Conservation (phyloP, 1,140 invertebrate species). For the Drosophila parvula region DNA sequence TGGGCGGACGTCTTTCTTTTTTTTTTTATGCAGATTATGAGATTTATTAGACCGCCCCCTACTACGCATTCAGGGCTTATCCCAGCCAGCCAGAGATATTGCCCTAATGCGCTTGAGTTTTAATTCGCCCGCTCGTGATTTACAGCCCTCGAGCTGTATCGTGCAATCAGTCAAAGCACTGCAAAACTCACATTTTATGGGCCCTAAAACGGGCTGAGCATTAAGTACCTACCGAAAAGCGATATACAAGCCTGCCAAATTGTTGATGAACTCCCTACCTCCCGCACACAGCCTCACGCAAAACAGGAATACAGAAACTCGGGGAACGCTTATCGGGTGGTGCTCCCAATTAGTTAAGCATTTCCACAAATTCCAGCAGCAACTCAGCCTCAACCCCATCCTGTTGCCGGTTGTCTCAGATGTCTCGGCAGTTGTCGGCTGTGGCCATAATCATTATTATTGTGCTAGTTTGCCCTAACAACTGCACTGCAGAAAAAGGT, state of each 20-base stretch:
- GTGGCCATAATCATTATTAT: conserved; percentile 53
- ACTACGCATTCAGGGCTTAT: conserved; percentile 32
- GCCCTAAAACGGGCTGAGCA: conserved; percentile 40
- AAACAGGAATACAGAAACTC: not conserved
- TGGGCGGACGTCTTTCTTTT: conserved; percentile 30
- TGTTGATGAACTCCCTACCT: conserved; percentile 10
- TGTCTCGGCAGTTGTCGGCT: conserved; percentile 41
- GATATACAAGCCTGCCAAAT: conserved; percentile 19
- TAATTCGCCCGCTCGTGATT: conserved; percentile 69
- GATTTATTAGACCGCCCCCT: conserved; percentile 66
- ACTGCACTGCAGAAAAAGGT: conserved; percentile 2
- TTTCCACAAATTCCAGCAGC: conserved; percentile 36
- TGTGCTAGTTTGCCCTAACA: conserved; percentile 26
- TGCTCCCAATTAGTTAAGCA: conserved; percentile 42
- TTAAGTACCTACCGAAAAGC: conserved; percentile 31
- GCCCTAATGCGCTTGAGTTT: conserved; percentile 72
- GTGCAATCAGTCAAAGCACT: conserved; percentile 47
- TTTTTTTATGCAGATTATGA: conserved; percentile 73
- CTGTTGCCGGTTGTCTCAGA: conserved; percentile 44
- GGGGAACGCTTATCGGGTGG: conserved; percentile 11
- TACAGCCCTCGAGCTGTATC: conserved; percentile 38
- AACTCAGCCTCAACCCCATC: conserved; percentile 12
- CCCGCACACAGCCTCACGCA: not conserved
- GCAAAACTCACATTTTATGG: conserved; percentile 44
- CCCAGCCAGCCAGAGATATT: conserved; percentile 47